Conservation (phyloP, 1,140 invertebrate species). For the Drosophila setifemur region DNA sequence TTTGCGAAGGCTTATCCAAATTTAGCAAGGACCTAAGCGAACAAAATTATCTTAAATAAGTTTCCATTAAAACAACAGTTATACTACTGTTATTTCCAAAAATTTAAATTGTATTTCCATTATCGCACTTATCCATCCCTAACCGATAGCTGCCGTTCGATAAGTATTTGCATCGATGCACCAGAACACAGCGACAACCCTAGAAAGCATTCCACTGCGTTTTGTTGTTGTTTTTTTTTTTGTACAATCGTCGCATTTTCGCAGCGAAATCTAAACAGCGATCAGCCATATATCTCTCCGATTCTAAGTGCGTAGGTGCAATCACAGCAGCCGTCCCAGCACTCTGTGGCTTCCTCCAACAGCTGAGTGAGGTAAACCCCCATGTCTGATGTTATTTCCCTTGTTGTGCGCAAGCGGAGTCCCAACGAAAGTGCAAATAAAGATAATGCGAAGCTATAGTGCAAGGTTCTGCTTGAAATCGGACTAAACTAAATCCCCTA, state of each 20-base stretch:
- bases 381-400: neutral
- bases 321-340: neutral
- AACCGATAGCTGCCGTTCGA: neutral
- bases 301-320: neutral
- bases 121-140: too few species aligned
- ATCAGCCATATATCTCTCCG: neutral
- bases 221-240: slow-evolving; percentile 33
- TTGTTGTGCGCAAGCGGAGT: too few species aligned
- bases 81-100: too few species aligned
- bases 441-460: too few species aligned
- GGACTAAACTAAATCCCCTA: too few species aligned
- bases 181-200: slow-evolving; percentile 28
- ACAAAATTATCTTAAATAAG: too few species aligned
- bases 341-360: neutral
- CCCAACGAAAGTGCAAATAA: too few species aligned
- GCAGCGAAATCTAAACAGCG: neutral
- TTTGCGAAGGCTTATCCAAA: too few species aligned
- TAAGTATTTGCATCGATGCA: neutral
- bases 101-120: neutral
- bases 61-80: too few species aligned
- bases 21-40: too few species aligned
- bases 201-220: slow-evolving; percentile 37
- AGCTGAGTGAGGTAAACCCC: slow-evolving; percentile 10
- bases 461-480: too few species aligned
- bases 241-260: slow-evolving; percentile 45